Base-by-base conservation (phyloP, 2,888 invertebrate genomes). In the Diarsia rubi region DNA sequence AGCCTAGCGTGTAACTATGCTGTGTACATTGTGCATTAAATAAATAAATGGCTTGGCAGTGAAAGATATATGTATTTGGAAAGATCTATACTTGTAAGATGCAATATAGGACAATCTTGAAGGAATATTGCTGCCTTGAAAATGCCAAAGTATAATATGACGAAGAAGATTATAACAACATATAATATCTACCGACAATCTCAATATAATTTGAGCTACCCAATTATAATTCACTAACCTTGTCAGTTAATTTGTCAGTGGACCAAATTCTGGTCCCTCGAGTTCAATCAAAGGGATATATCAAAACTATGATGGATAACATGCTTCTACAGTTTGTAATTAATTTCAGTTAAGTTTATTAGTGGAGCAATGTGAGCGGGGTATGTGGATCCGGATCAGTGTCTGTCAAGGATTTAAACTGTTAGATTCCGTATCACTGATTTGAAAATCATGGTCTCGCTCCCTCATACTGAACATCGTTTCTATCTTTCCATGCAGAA, bases 241-340 rank as follows among this genome's bases (percentile, higher is more conserved):
- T 21, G 74, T 63, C 54, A 4, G 27, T 52, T 80, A 79, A 81
- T 73, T 81, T 64, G 78, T 60, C 31, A 57, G 44, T 59, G 62
- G 57, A 31, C 42, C 57, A 47, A 73, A 83, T 69, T 24, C 63
- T 42, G 19, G n/a, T 80, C 80, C 42, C 79, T 8, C 45, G 66
- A 69, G 84, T 69, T 83, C 69, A 80, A 80, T 83, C 69, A 80
- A 80, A 73, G 69, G 69, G 45, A n/a, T 83, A 68, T 49, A 79
- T 69, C 57, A 62, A 54, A 80, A 84, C 75, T 63, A 47, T 74
- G 67, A 79, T 57, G 65, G 68, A 73, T 80, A 67, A 42, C 75
- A 44, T 52, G 66, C 21, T 59, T 83, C 67, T 74, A 69, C 62
- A 81, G 66, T 83, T 80, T 54, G 69, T 73, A 84, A 81, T 81